Conservation (phyloP, 2,113 vertebrate species). For the Anolis sagrei region DNA sequence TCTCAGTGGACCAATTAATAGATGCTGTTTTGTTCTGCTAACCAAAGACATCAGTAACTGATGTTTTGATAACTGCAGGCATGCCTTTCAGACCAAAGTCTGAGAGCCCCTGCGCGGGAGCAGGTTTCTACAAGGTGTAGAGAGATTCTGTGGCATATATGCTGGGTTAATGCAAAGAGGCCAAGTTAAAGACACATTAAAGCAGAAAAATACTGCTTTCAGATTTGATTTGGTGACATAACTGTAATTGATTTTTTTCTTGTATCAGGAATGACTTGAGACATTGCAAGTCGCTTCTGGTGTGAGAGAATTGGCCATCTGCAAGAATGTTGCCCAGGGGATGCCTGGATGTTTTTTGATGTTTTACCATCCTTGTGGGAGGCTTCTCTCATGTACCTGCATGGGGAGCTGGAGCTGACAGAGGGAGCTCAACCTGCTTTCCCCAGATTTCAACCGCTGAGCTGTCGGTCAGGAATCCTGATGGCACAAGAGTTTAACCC, state of each 20-base stretch:
- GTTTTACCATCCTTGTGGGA: too few species aligned
- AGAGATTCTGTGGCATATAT: background rate
- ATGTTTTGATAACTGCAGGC: background rate
- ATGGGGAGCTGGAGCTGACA: too few species aligned
- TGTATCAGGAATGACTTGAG: too few species aligned
- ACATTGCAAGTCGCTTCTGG: too few species aligned
- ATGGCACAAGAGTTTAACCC: too few species aligned
- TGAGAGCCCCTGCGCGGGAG: background rate
- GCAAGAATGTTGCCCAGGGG: too few species aligned
- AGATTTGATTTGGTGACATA: background rate
- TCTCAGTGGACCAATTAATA: background rate
- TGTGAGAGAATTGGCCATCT: too few species aligned
- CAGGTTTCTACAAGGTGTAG: background rate
- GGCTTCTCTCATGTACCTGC: too few species aligned
- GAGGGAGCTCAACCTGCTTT: too few species aligned
- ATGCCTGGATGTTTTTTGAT: too few species aligned
- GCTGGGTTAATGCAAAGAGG: background rate
- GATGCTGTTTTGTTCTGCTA: background rate
- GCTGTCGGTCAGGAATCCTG: too few species aligned
- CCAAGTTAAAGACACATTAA: background rate
- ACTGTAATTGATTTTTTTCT: background rate
- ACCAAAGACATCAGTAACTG: background rate
- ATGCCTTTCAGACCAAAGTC: background rate
- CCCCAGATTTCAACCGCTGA: too few species aligned
- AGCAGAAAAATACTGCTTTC: background rate